Conservation (phyloP, 2,113 vertebrate genomes). For the Dicaeum eximium region DNA sequence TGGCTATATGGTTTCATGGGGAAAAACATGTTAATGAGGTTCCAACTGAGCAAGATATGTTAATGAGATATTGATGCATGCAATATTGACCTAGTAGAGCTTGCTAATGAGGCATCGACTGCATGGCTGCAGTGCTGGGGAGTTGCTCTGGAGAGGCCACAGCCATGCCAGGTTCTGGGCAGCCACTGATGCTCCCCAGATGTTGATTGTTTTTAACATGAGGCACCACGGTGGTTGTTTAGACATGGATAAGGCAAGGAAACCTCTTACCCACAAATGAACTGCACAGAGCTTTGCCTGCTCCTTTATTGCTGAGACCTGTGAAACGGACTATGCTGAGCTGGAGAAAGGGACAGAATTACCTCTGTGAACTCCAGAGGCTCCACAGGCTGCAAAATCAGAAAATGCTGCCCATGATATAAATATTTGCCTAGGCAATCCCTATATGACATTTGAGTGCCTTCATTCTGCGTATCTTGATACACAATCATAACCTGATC, state of each 20-base stretch:
- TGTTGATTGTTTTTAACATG: background rate
- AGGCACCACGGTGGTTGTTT: fast-evolving
- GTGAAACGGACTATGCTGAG: background rate
- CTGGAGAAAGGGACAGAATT: background rate
- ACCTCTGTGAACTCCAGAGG: background rate
- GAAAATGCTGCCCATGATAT: background rate
- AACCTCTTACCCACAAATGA: fast-evolving
- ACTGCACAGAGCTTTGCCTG: background rate
- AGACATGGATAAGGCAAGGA: background rate
- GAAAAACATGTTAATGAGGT: constrained; percentile 10
- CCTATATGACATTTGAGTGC: background rate
- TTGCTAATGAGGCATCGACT: background rate
- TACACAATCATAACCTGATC: background rate
- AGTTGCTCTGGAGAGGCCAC: fast-evolving
- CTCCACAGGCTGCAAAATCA: background rate
- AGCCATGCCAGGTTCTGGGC: background rate
- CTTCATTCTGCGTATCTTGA: background rate
- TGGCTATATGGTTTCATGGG: background rate
- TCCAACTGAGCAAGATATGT: background rate
- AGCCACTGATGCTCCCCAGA: fast-evolving
- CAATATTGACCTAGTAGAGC: background rate
- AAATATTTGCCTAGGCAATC: background rate
- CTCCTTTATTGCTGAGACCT: background rate
- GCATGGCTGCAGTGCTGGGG: background rate
- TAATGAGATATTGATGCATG: constrained; percentile 38